Conservation (phyloP, 2,888 invertebrate genomes). For the Apamea crenata region DNA sequence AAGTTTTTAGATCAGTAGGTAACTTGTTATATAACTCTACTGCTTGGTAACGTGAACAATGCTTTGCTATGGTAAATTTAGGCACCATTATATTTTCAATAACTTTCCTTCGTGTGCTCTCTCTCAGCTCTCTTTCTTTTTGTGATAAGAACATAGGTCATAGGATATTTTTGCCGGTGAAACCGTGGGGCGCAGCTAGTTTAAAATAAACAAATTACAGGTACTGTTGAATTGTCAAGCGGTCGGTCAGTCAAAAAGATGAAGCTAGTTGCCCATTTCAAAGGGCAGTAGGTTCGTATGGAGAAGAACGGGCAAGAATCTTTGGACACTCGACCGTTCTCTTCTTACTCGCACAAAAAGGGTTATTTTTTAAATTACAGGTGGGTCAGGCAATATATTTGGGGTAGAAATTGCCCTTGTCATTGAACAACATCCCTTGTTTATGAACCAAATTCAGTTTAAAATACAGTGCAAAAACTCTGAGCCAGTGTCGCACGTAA, state of each 20-base stretch:
- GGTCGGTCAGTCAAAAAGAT: background rate
- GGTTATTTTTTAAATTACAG: background rate
- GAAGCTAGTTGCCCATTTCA: background rate
- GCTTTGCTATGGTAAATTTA: too few relatives aligned
- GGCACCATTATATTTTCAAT: too few relatives aligned
- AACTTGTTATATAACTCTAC: too few relatives aligned
- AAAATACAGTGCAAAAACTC: conserved; percentile 7
- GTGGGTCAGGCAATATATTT: background rate
- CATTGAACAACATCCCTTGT: background rate
- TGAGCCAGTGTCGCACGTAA: conserved; percentile 6
- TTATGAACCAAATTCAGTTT: background rate
- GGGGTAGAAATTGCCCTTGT: too few relatives aligned
- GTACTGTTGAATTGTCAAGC: background rate
- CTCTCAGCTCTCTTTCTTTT: too few relatives aligned
- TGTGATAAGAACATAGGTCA: too few relatives aligned
- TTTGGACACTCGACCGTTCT: background rate
- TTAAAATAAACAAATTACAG: background rate
- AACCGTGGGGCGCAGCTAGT: background rate
- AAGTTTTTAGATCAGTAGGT: too few relatives aligned
- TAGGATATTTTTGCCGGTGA: background rate
- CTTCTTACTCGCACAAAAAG: background rate
- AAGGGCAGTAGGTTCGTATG: background rate
- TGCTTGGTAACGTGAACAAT: too few relatives aligned
- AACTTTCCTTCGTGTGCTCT: too few relatives aligned
- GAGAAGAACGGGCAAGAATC: background rate